Base-by-base conservation (phyloP, 2,113 vertebrate species). In the Falco punctatus region DNA sequence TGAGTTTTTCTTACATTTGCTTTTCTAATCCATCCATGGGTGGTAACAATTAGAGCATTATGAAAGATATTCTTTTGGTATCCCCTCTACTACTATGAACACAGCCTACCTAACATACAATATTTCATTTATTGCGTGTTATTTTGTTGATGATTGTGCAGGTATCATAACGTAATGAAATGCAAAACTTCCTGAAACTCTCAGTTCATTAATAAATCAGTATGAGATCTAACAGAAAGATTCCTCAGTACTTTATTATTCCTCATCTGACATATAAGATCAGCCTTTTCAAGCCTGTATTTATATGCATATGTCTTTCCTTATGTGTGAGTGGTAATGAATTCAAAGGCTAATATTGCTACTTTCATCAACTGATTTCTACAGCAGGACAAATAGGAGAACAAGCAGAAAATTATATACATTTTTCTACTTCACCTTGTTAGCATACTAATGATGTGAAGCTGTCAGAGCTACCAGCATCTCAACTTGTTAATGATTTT, bases 401-500 rank as follows among this genome's bases (percentile, higher is more conserved):
- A 91, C 66, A 93, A 92, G 57, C 6, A 92, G 70, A 86, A 97
- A 92, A 95, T 90, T 35, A 72, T 89, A 90, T 83, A 93, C 17
- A 69, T 88, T 88, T 95, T 96, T 93, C 77, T 94, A 30, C 55
- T 79, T 84, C 59, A 59, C 42, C 65, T 88, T 91, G 20, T 82
- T 96, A 81, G 57, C 38, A 81, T 90, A 79, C 38, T 94, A 92
- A 94, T 94, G 54, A 84, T 70, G 38, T 79, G 71, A 95, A 95
- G 30, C 66, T 92, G 84, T 96, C 94, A 96, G 67, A 92, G 65
- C 38, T 81, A 90, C 67, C 19, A 73, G 79, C 38, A 84, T 75
- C 72, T 95, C 86, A 87, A 55, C 46, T 88, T 86, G 84, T 15
- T 94, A 93, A 94, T 90, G 61, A 88, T 95, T 96, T 95, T 84